Evolutionary conservation across 2,797 vertebrate genomes (phyloP).

Genomic region (Erethizon dorsatum): DNA sequence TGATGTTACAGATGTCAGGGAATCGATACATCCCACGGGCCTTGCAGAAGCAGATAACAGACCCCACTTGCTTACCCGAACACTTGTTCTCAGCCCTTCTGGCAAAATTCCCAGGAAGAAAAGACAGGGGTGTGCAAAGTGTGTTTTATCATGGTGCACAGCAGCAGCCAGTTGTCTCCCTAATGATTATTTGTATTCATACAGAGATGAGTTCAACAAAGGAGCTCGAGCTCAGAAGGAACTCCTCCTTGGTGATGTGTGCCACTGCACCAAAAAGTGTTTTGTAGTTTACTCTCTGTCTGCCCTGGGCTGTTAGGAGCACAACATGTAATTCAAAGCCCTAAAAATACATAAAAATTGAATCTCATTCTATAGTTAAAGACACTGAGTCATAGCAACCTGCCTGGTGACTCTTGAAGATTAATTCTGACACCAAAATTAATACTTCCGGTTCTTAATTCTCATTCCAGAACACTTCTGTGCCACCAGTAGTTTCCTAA

Average conservation of each 20-base stretch:
- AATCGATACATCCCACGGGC: constrained; percentile 76
- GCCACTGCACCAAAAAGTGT: neutral
- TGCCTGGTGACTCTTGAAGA: constrained; percentile 6
- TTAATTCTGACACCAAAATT: constrained; percentile 23
- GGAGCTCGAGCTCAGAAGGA: constrained; percentile 55
- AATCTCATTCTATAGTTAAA: constrained; percentile 58
- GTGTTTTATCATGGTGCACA: constrained; percentile 80
- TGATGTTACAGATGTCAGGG: constrained; percentile 77
- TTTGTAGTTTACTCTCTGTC: constrained; percentile 67
- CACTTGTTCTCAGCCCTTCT: constrained; percentile 70
- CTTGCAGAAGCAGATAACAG: constrained; percentile 81
- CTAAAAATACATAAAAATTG: constrained; percentile 73
- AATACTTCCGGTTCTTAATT: constrained; percentile 2
- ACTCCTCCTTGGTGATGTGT: constrained; percentile 69
- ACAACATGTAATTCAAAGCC: constrained; percentile 63
- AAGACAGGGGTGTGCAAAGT: constrained; percentile 62
- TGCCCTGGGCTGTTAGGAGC: constrained; percentile 53
- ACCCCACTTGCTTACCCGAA: constrained; percentile 79
- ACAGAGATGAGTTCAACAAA: constrained; percentile 71
- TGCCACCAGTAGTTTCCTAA: neutral
- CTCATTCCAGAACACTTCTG: constrained; percentile 37
- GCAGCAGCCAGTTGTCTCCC: constrained; percentile 82
- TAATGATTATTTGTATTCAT: constrained; percentile 81
- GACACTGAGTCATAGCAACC: constrained; percentile 34
- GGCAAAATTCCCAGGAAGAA: constrained; percentile 87